Evolutionary conservation across 1,140 invertebrate genomes (phyloP), one percentile per base, ranked within the genome.

Genomic region (Halotydeus destructor): DNA sequence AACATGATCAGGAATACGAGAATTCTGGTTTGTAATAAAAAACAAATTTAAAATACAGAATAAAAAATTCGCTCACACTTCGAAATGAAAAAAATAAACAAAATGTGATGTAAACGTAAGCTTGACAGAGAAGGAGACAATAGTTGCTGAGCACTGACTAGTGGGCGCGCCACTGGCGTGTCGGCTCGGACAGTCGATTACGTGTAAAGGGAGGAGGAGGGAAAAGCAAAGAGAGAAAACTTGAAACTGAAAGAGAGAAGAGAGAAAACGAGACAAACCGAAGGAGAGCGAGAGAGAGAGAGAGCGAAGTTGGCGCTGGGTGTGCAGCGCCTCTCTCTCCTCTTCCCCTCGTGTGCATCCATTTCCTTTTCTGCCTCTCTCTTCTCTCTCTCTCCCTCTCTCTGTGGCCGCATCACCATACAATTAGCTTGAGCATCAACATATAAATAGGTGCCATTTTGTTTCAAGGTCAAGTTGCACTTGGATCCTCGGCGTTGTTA

Each of bases 331-430:
- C 12, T 28, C 19, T 34, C 11, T 14, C 38, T 30, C 22, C 38
- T 39, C 38, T 30, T 39, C 38, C 38, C 31, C 19, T 39, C 38
- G 19, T n/a, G 21, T 16, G 33, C 21, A 16, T n/a, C n/a, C 38
- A 30, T 34, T 39, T 24, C 38, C 31, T 39, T 39, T 18, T 39
- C 38, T 39, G 19, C 19, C 14, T 28, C 38, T n/a, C n/a, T n/a
- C n/a, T n/a, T n/a, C n/a, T n/a, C n/a, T n/a, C n/a, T n/a, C n/a
- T n/a, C n/a, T n/a, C 27, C 27, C n/a, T n/a, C 8, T n/a, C 27
- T 9, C n/a, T 30, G 8, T 30, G 27, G 27, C 27, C 27, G 27
- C n/a, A 8, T 9, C 27, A 8, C 8, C 27, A 8, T 9, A 8
- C 27, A n/a, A 30, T n/a, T n/a, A n/a, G n/a, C n/a, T n/a, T n/a